Evolutionary conservation across 2,888 invertebrate genomes (phyloP), one percentile per base, ranked within the genome.

Genomic region (Philopedon plagiatum): DNA sequence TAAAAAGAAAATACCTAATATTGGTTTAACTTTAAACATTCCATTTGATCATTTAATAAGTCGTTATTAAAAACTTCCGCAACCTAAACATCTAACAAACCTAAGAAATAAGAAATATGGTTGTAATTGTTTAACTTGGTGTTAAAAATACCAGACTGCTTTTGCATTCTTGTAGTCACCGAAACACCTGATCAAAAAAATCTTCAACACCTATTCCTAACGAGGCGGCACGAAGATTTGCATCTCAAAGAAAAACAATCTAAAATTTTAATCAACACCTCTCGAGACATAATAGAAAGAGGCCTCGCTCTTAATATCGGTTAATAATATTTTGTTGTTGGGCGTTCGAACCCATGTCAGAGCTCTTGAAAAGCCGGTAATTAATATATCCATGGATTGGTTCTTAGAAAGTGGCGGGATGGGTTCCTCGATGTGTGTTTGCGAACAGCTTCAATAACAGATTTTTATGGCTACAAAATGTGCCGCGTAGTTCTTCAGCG

Each of bases 251-350:
- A 77, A 74, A 78, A 78, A 78, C 78, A 76, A 78, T 78, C 77
- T 78, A 68, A 61, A 74, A 76, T 77, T 76, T 77, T 77, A 78
- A 78, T 78, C 78, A 78, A 78, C 78, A 78, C 78, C 78, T 78
- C 70, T 39, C 72, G 69, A 56, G 76, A 71, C 75, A 78, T 78
- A 78, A 77, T 78, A 77, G 77, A 75, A 78, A 75, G 65, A 65
- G 72, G 73, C 63, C 66, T 65, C 71, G 71, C 75, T 75, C 75
- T 78, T 78, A 77, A 77, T 77, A 78, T 75, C 75, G 71, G 75
- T 75, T 77, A 76, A 78, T 78, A 74, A 74, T 74, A 71, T 74
- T 74, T 71, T 74, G 74, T 74, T 73, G 71, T 62, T 51, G 66
- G 60, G 41, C 66, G 70, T 64, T 26, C 73, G 71, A 71, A 74